phyloP scores from a whole-genome alignment of 2,888 invertebrate species.

The Aspidiotus rigidus region DNA sequence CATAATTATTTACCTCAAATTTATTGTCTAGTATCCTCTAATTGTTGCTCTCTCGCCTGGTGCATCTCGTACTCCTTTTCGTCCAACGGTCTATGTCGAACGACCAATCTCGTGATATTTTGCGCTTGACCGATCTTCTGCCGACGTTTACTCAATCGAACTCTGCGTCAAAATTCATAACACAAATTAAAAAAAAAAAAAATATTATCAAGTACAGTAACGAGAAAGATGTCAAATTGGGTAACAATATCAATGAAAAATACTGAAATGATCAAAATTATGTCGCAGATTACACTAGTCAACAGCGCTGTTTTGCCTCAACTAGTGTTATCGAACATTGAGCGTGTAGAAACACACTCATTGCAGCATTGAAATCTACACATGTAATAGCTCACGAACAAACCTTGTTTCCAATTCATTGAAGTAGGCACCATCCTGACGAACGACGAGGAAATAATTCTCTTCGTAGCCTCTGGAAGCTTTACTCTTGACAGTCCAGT shows the following conservation, averaged over 20 bases:
- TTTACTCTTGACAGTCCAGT: constrained; percentile 99
- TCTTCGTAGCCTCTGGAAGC: constrained; percentile 91
- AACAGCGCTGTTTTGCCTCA: not conserved
- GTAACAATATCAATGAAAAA: too few relatives aligned
- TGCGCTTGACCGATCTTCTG: constrained; percentile 61
- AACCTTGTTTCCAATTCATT: constrained; percentile 29
- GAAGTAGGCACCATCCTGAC: constrained; percentile 72
- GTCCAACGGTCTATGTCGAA: constrained; percentile 79
- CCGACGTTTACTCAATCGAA: constrained; percentile 83
- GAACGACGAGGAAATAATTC: constrained; percentile 89
- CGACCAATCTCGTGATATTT: constrained; percentile 72
- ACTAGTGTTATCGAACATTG: too few relatives aligned
- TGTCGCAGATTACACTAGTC: not conserved
- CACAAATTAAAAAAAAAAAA: constrained; percentile 13
- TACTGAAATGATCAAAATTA: too few relatives aligned
- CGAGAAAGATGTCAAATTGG: not conserved
- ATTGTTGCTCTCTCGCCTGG: constrained; percentile 70
- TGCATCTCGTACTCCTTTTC: constrained; percentile 79
- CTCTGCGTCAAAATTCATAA: constrained; percentile 48
- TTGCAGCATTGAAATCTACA: not conserved
- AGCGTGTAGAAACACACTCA: not conserved
- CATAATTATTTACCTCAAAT: too few relatives aligned
- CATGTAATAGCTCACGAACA: not conserved
- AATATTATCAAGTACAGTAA: not conserved
- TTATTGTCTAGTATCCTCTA: constrained; percentile 50